phyloP scores from a whole-genome alignment of 2,888 invertebrate genomes.

The Cataglyphis livida region DNA sequence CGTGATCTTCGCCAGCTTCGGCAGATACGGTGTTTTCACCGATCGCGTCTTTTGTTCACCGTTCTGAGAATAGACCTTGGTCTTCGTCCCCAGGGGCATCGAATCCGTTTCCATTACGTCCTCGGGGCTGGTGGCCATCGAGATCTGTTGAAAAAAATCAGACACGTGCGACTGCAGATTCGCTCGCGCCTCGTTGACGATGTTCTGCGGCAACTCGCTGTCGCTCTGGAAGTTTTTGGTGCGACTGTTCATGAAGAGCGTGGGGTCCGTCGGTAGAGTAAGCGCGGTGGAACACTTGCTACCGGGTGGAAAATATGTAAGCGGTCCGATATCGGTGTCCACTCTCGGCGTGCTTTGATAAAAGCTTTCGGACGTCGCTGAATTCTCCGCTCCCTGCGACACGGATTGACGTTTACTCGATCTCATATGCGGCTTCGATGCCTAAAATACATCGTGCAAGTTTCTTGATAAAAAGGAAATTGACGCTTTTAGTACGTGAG shows the following conservation, averaged over 20 bases:
- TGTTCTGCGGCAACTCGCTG: conserved; percentile 81
- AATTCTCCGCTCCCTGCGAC: conserved; percentile 72
- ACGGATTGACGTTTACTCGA: conserved; percentile 82
- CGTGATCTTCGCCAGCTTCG: conserved; percentile 81
- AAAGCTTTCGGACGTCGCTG: conserved; percentile 80
- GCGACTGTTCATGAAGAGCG: conserved; percentile 69
- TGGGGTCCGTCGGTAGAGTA: conserved; percentile 80
- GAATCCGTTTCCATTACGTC: conserved; percentile 84
- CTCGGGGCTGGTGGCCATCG: conserved; percentile 84
- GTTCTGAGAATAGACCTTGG: conserved; percentile 71
- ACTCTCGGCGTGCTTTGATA: conserved; percentile 84
- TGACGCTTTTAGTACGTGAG: neutral
- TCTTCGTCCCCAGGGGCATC: conserved; percentile 75
- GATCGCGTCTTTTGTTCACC: conserved; percentile 69
- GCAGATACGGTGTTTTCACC: conserved; percentile 73
- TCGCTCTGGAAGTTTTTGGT: conserved; percentile 72
- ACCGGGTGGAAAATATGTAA: conserved; percentile 77
- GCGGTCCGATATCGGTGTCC: conserved; percentile 83
- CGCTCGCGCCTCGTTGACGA: conserved; percentile 81
- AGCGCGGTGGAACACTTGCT: conserved; percentile 72
- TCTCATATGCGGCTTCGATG: conserved; percentile 81
- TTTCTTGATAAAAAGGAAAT: neutral
- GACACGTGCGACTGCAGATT: conserved; percentile 84
- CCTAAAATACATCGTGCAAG: conserved; percentile 65
- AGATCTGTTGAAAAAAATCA: conserved; percentile 84